Evolutionary conservation across 2,113 vertebrate genomes (phyloP).

Genomic region (Dryoscopus gambensis): DNA sequence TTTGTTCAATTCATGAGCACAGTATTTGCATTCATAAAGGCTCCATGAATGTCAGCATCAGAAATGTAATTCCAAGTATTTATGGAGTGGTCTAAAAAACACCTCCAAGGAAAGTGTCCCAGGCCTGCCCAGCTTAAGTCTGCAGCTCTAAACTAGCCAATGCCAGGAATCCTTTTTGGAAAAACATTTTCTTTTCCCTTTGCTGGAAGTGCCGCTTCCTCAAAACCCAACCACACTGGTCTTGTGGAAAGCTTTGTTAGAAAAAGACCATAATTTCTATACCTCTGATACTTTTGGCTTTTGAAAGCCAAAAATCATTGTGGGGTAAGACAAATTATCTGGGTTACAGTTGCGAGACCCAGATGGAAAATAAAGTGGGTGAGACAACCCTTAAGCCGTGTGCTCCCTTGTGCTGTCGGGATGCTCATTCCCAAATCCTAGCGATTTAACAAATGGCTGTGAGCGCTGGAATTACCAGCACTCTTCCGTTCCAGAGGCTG

Average conservation of each 20-base stretch:
- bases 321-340: too few species aligned
- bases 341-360: accelerated
- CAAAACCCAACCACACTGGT: accelerated
- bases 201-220: not conserved
- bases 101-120: not conserved
- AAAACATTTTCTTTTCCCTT: not conserved
- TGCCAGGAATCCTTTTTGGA: not conserved
- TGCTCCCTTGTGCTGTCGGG: accelerated
- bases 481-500: not conserved
- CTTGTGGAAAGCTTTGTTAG: not conserved
- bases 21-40: not conserved
- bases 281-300: not conserved
- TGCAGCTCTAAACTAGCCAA: not conserved
- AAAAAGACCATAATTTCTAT: not conserved
- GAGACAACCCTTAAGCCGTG: accelerated
- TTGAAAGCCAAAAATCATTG: accelerated
- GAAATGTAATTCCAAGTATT: not conserved
- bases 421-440: not conserved
- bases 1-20: not conserved
- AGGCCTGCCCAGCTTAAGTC: not conserved
- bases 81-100: not conserved
- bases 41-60: not conserved
- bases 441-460: accelerated
- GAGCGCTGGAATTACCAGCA: not conserved
- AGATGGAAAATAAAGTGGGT: accelerated